A percentile compares a stretch with the other conserved stretches of the same genome.
Conservation (phyloP, 2,113 vertebrate species). For the Galbula dea region DNA sequence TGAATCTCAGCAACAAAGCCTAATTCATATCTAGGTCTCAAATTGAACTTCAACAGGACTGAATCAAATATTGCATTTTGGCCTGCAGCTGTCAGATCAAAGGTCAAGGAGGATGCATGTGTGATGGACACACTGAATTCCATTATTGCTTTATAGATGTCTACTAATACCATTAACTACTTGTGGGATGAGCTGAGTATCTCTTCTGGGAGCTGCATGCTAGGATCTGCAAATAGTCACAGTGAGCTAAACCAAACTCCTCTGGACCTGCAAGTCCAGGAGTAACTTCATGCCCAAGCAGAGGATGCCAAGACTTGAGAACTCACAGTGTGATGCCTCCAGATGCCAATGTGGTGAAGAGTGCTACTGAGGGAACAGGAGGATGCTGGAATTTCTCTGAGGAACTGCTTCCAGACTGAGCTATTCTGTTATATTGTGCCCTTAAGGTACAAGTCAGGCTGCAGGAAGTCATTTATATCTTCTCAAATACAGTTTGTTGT, state of each 20-base stretch:
- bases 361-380: not conserved
- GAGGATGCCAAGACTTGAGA: not conserved
- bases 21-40: not conserved
- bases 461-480: not conserved
- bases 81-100: not conserved
- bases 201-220: not conserved
- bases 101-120: not conserved
- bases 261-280: too few species aligned
- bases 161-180: not conserved
- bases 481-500: accelerated
- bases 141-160: not conserved
- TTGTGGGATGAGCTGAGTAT: not conserved
- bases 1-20: not conserved
- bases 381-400: not conserved
- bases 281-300: not conserved
- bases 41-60: not conserved
- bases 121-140: not conserved
- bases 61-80: not conserved
- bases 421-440: not conserved
- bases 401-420: not conserved
- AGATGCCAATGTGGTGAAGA: accelerated
- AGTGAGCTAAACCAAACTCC: not conserved
- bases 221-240: not conserved
- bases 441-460: not conserved
- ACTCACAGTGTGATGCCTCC: accelerated